Evolutionary conservation across 2,888 invertebrate species (phyloP).

Genomic region (Phrixothrix hirtus): DNA sequence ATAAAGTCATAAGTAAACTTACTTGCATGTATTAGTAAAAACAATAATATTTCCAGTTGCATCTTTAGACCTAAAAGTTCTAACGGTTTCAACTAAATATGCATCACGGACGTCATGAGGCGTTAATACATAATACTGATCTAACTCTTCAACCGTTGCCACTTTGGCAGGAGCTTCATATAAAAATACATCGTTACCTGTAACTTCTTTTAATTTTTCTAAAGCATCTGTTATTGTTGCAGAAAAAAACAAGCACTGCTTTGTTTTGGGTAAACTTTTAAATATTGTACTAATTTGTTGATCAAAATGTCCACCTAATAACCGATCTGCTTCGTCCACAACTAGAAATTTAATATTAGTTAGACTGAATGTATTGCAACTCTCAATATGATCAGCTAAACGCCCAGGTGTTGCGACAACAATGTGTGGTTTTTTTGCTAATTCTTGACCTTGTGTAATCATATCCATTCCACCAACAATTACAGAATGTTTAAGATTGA

Average conservation of each 20-base stretch:
- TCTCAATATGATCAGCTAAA: slow-evolving; percentile 88
- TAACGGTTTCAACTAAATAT: slow-evolving; percentile 81
- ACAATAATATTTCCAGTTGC: slow-evolving; percentile 86
- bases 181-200: slow-evolving; percentile 59
- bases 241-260: slow-evolving; percentile 90
- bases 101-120: slow-evolving; percentile 92
- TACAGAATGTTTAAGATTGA: slow-evolving; percentile 80
- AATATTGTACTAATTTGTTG: slow-evolving; percentile 82
- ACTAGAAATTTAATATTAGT: slow-evolving; percentile 83
- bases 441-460: slow-evolving; percentile 81
- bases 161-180: slow-evolving; percentile 75
- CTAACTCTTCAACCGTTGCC: slow-evolving; percentile 86
- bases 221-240: slow-evolving; percentile 91
- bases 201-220: slow-evolving; percentile 67
- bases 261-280: slow-evolving; percentile 70
- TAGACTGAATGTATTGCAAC: slow-evolving; percentile 81
- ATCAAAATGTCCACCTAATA: slow-evolving; percentile 78
- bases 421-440: slow-evolving; percentile 86
- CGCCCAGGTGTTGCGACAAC: slow-evolving; percentile 97
- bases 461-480: slow-evolving; percentile 96
- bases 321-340: slow-evolving; percentile 94
- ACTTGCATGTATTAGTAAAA: slow-evolving; percentile 96
- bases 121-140: slow-evolving; percentile 89
- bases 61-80: slow-evolving; percentile 74
- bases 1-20: slow-evolving; percentile 43